A percentile compares a stretch with the other conserved stretches of the same genome.
Conservation (phyloP, 2,113 vertebrate genomes). For the Brachionichthys hirsutus region DNA sequence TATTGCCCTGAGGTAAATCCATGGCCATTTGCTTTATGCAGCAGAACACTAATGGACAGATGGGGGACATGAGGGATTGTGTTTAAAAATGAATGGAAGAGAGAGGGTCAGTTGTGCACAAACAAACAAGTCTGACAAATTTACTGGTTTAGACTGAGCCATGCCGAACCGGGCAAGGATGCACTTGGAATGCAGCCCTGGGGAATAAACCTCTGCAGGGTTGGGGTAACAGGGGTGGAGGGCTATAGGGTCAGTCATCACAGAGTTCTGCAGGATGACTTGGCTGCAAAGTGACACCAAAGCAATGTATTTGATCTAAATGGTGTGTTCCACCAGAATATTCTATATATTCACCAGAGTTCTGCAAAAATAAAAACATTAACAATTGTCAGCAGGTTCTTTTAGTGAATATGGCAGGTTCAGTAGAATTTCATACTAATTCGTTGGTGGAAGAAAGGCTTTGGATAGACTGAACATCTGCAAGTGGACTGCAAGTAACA, state of each 20-base stretch:
- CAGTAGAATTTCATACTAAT: background rate
- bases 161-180: background rate
- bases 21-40: slow-evolving; percentile 72
- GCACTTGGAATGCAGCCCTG: background rate
- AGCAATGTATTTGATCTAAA: background rate
- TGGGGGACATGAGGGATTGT: slow-evolving; percentile 53
- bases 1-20: slow-evolving; percentile 75
- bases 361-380: slow-evolving; percentile 1
- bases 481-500: background rate
- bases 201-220: slow-evolving; percentile 12
- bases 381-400: slow-evolving; percentile 11
- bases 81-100: slow-evolving; percentile 79
- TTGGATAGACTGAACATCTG: background rate
- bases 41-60: slow-evolving; percentile 68
- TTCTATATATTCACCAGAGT: too few relatives aligned
- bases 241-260: slow-evolving; percentile 8
- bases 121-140: slow-evolving; percentile 70
- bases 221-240: background rate
- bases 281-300: background rate
- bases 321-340: background rate
- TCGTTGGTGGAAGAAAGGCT: background rate
- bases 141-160: slow-evolving; percentile 41
- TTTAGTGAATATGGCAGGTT: background rate
- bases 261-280: too few relatives aligned
- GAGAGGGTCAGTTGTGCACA: slow-evolving; percentile 65